These are phyloP conservation scores for Himalopsyche japonica DNA, from an alignment of 2,888 invertebrate species.

Conservation along the genomic window DNA sequence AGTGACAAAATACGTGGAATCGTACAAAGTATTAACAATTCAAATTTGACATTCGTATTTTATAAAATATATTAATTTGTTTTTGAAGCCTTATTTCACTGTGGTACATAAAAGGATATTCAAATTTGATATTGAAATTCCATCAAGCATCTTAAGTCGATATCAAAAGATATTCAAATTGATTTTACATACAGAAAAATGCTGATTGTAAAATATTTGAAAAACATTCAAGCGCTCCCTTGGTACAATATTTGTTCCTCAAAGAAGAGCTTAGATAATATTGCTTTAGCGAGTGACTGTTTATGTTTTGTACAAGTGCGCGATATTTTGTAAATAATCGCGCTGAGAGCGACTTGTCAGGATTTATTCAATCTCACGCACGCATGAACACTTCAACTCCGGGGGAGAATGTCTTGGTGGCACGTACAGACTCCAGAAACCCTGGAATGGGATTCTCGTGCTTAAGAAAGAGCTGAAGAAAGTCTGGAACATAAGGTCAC, in stretches of 20 bases:
- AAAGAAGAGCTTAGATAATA: not conserved
- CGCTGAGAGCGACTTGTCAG: constrained; percentile 16
- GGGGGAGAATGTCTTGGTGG: not conserved
- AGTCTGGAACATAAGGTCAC: not conserved
- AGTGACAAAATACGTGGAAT: no score
- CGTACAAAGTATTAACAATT: no score
- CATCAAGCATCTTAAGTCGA: no score
- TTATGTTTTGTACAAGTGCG: not conserved
- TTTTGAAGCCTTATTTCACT: no score
- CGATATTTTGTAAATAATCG: constrained; percentile 22
- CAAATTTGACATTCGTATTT: no score
- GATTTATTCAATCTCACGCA: constrained; percentile 38
- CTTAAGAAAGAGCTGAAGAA: not conserved
- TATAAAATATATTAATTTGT: no score
- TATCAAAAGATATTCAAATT: no score
- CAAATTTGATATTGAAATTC: no score
- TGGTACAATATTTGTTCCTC: not conserved
- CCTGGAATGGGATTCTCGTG: not conserved
- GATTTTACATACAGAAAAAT: not conserved
- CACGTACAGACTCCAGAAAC: not conserved
- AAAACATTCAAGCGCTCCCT: not conserved
- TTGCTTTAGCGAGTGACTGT: not conserved
- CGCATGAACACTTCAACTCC: constrained; percentile 16
- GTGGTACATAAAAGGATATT: no score
- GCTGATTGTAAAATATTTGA: not conserved